These are phyloP conservation scores for Drosophila nasuta DNA, from an alignment of 1,140 invertebrate genomes.

Conservation along the genomic window DNA sequence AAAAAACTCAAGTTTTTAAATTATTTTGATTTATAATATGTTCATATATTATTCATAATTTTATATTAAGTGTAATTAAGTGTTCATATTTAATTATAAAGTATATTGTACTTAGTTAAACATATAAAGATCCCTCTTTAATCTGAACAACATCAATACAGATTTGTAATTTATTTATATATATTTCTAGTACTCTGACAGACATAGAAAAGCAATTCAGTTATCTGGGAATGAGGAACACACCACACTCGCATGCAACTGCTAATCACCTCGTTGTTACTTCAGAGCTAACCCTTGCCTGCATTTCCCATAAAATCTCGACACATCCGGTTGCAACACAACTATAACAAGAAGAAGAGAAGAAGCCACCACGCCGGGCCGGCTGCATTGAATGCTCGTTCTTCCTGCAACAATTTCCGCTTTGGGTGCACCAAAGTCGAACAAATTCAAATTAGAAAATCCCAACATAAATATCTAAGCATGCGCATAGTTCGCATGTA, in stretches of 20 bases:
- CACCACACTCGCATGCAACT: constrained; percentile 25
- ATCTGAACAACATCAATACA: no score
- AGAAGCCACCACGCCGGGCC: constrained; percentile 26
- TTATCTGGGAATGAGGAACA: background rate
- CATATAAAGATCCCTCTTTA: no score
- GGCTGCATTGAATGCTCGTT: constrained; percentile 62
- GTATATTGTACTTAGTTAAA: no score
- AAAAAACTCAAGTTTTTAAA: no score
- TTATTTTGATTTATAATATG: no score
- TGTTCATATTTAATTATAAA: no score
- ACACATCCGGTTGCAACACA: constrained; percentile 64
- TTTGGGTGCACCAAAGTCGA: constrained; percentile 69
- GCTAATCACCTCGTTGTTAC: constrained; percentile 52
- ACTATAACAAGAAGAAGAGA: constrained; percentile 6
- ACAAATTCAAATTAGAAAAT: constrained; percentile 84
- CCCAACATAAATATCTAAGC: constrained; percentile 78
- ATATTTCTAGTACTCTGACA: background rate
- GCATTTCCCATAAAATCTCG: constrained; percentile 75
- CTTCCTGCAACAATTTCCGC: constrained; percentile 82
- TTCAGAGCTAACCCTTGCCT: constrained; percentile 61
- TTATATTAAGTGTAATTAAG: no score
- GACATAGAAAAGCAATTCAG: background rate
- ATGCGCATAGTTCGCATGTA: constrained; percentile 69
- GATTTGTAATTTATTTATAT: no score
- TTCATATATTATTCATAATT: no score